phyloP scores from a whole-genome alignment of 2,113 vertebrate genomes.

The Atherinomorus stipes region DNA sequence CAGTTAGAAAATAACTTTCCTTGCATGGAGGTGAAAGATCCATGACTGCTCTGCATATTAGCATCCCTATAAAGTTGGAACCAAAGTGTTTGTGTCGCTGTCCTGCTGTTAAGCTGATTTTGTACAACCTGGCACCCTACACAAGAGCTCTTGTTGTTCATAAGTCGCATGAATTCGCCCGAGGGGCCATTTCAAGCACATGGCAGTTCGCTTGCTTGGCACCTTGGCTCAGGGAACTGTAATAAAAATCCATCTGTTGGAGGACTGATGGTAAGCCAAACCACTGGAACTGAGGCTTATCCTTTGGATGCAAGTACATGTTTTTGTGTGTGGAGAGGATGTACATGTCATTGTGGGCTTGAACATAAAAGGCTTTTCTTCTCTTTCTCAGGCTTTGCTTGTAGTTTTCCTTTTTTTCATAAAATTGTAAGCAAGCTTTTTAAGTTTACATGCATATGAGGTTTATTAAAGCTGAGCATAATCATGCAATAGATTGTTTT shows the following conservation, averaged over 20 bases:
- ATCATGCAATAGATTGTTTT: not conserved
- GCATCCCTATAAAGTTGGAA: conserved; percentile 50
- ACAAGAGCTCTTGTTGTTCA: conserved; percentile 56
- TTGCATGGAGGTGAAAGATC: conserved; percentile 26
- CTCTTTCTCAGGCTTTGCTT: not conserved
- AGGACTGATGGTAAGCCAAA: conserved; percentile 58
- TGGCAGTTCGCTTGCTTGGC: conserved; percentile 67
- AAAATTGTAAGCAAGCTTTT: not conserved
- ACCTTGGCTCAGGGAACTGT: conserved; percentile 71
- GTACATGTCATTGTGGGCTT: not conserved
- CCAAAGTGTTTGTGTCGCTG: conserved; percentile 14
- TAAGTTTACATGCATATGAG: not conserved
- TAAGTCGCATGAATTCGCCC: conserved; percentile 59
- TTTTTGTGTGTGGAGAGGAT: not conserved
- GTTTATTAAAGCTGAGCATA: not conserved
- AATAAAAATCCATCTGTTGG: conserved; percentile 80
- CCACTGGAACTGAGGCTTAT: conserved; percentile 42
- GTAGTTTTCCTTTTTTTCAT: conserved; percentile 1
- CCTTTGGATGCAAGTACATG: conserved; percentile 6
- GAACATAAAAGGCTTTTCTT: conserved; percentile 3
- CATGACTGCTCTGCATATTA: conserved; percentile 37
- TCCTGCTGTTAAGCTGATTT: conserved; percentile 43
- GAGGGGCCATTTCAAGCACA: conserved; percentile 55
- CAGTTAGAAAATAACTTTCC: conserved; percentile 19
- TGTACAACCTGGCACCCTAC: conserved; percentile 52